These are phyloP conservation scores for Incurvaria masculella DNA, from an alignment of 2,888 invertebrate genomes.

Conservation along the genomic window DNA sequence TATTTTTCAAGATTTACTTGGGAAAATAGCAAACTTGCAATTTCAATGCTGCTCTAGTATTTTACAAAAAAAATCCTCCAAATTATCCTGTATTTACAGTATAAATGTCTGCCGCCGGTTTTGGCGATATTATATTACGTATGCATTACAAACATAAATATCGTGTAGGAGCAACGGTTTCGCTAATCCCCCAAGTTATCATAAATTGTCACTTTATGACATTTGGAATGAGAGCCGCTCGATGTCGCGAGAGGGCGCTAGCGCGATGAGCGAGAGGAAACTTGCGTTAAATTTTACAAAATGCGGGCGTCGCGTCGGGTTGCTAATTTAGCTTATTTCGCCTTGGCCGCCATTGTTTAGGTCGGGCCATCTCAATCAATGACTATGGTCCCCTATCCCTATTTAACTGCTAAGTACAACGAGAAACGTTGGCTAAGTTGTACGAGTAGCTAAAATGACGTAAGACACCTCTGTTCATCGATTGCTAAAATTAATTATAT, in stretches of 20 bases:
- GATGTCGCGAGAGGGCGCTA: constrained; percentile 8
- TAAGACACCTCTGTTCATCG: too few species aligned
- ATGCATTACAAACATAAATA: constrained; percentile 53
- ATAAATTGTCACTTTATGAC: constrained; percentile 61
- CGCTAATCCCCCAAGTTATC: constrained; percentile 56
- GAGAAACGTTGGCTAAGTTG: too few species aligned
- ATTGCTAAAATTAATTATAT: too few species aligned
- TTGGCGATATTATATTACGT: constrained; percentile 22
- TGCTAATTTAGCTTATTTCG: neutral
- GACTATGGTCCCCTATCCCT: too few species aligned
- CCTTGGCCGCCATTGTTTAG: neutral
- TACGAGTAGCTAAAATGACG: too few species aligned
- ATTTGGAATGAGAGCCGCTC: constrained; percentile 43
- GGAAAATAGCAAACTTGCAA: too few species aligned
- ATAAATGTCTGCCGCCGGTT: too few species aligned
- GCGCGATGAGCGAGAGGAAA: constrained; percentile 22
- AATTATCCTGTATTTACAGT: too few species aligned
- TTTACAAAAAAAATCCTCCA: too few species aligned
- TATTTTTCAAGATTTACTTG: too few species aligned
- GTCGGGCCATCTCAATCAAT: neutral
- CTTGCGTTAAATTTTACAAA: neutral
- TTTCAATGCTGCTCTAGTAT: too few species aligned
- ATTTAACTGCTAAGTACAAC: too few species aligned
- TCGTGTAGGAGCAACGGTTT: constrained; percentile 15
- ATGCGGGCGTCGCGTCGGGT: neutral